Conservation (phyloP, 1,140 invertebrate species). For the Himalopsyche phryganea region DNA sequence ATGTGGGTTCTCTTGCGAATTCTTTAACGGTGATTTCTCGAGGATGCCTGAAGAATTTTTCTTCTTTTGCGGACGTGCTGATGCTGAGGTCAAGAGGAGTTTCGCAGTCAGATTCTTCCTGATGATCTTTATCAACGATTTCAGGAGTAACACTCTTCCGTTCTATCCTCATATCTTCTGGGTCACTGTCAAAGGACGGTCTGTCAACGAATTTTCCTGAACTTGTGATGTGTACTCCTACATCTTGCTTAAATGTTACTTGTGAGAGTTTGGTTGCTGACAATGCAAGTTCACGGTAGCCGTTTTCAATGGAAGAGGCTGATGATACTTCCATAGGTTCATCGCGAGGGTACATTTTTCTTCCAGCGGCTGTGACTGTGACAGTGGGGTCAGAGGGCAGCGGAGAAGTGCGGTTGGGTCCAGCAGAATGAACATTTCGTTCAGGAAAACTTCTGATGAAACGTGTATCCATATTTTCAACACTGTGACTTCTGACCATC, state of each 20-base stretch:
- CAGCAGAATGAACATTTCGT: conserved; percentile 27
- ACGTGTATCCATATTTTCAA: conserved; percentile 16
- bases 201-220: conserved; percentile 24
- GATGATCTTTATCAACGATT: conserved; percentile 1
- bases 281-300: conserved; percentile 4
- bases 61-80: conserved; percentile 39
- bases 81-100: conserved; percentile 60
- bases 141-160: neutral
- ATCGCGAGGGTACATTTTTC: conserved; percentile 45
- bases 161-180: conserved; percentile 26
- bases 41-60: conserved; percentile 30
- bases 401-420: conserved; percentile 2
- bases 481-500: conserved; percentile 19
- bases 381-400: neutral
- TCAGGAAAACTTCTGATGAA: conserved; percentile 16
- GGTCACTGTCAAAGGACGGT: conserved; percentile 25
- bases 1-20: conserved; percentile 39
- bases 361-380: conserved; percentile 42
- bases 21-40: conserved; percentile 48
- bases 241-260: conserved; percentile 12
- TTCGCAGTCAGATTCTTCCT: conserved; percentile 51
- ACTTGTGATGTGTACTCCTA: neutral
- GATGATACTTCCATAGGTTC: conserved; percentile 35
- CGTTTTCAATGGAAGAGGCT: neutral
- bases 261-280: conserved; percentile 2